Evolutionary conservation across 37 sponge, comb jelly and placozoan species (phyloP), one percentile per base, ranked within the genome.

Genomic region (Beroe ovata): DNA sequence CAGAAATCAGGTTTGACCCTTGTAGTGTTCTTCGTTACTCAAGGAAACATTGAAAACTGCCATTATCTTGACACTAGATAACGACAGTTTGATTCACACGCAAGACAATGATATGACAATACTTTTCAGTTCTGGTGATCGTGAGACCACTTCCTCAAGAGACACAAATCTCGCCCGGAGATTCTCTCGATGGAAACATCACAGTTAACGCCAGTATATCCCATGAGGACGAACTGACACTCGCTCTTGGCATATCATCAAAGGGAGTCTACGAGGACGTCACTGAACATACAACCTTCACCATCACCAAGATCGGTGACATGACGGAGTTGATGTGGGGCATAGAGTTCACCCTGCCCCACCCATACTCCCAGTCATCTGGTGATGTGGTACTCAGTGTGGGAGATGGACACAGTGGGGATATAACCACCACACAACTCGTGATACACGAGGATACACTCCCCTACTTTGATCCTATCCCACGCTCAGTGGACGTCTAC

Each of bases 391-490:
- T 20, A 8, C 84, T 77, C 4, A 40, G 22, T 39, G 47, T 77
- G 1, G 42, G 36, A 19, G 33, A 77, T 23, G 28, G 41, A 14
- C 54, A 42, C 54, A 35, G 84, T 26, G 84, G 47, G 21, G 84
- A 77, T 42, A 36, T 21, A 6, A 77, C 84, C 0, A 20, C 20
- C 11, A 77, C 54, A 3, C 36, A 36, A 4, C 54, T 77, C 23
- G 23, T 14, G 21, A 42, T 77, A 1, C 26, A 77, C 16, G 47
- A 77, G 84, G 84, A 36, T 16, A 19, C 41, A 2, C 54, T 11
- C 6, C 84, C 84, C 8, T 77, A 40, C 84, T 77, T 77, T 36
- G 84, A 77, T 36, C 84, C 84, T n/a, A 18, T 23, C 1, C 84
- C 84, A 6, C 1, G 11, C 11, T 6, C 6, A 16, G 11, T 47